Evolutionary conservation across 1,140 invertebrate genomes (phyloP).

Genomic region (Oppia nitens): DNA sequence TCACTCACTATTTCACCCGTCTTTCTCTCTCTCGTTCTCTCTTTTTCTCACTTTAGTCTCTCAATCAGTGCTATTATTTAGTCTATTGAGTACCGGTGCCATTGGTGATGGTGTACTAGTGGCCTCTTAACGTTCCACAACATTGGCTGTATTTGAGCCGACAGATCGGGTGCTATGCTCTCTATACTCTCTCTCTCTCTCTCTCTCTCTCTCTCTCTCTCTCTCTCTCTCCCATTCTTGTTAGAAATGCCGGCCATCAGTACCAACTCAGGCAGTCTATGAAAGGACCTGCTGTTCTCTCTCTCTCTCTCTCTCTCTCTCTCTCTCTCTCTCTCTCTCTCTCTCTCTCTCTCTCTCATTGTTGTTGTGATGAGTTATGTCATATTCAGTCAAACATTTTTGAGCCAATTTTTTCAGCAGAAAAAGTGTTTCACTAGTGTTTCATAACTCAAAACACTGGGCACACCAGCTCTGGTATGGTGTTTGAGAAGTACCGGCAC

Average conservation of each 20-base stretch:
- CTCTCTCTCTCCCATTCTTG: no score
- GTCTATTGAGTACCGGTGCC: background rate
- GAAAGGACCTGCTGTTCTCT: no score
- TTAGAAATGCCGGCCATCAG: background rate
- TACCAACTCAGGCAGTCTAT: background rate
- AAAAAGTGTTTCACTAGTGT: no score
- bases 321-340: no score
- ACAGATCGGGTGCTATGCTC: background rate
- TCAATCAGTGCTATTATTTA: background rate
- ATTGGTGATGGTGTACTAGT: background rate
- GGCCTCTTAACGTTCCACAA: background rate
- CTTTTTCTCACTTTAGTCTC: background rate
- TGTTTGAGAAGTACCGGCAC: background rate
- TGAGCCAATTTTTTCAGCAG: no score
- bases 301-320: no score
- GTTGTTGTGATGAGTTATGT: constrained; percentile 3
- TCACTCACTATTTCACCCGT: background rate
- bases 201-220: no score
- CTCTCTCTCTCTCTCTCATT: no score
- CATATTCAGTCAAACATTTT: background rate
- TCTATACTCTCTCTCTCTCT: no score
- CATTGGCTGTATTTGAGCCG: constrained; percentile 1
- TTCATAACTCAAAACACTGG: no score
- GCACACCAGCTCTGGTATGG: background rate
- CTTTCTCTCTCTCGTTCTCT: background rate